Base-by-base conservation (phyloP, 2,113 vertebrate species). In the Ptyas mucosa region DNA sequence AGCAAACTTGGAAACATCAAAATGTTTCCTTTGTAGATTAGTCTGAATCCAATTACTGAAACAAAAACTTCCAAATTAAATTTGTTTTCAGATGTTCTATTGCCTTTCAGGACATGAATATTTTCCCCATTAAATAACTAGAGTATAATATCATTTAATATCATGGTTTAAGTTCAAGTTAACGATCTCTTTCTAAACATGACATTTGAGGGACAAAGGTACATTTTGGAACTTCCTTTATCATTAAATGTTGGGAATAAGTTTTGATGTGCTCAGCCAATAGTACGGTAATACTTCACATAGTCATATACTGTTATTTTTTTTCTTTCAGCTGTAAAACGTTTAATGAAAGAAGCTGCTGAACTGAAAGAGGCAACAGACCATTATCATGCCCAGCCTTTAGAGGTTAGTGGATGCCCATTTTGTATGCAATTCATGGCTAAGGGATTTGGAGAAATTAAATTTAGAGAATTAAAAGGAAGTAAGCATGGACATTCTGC, bases 311-410 rank as follows among this genome's bases (percentile, higher is more conserved):
- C n/a, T 94, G 1, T 95, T 93, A 90, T 89, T 93, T 96, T 97
- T 95, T 94, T 95, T 93, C 91, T 96, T 97, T 95, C 92, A 99
- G 99, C 99, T 95, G 99, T 99, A 92, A 99, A 99, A 96, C 98
- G 99, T 96, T 97, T 99, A 97, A 99, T 99, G 99, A 99, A 99
- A 95, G 99, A 99, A 96, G 99, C 99, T 9, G 99, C 98, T 11
- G 99, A 99, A 94, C 96, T 99, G 95, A 98, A 98, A 95, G 99
- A 99, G 85, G 99, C 99, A 61, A 99, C 99, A 89, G 99, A 99
- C 96, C 99, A 99, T 96, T 99, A 99, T 97, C 99, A 99, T 89
- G 99, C 99, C 51, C 99, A 99, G 94, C 99, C 99, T 90, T 98
- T 99, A 95, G 99, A 99, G 97, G 99, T 99, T 95, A 97, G 98